Evolutionary conservation across 1,140 invertebrate species (phyloP), one percentile per base, ranked within the genome.

Genomic region (Laodelphax striatellus): DNA sequence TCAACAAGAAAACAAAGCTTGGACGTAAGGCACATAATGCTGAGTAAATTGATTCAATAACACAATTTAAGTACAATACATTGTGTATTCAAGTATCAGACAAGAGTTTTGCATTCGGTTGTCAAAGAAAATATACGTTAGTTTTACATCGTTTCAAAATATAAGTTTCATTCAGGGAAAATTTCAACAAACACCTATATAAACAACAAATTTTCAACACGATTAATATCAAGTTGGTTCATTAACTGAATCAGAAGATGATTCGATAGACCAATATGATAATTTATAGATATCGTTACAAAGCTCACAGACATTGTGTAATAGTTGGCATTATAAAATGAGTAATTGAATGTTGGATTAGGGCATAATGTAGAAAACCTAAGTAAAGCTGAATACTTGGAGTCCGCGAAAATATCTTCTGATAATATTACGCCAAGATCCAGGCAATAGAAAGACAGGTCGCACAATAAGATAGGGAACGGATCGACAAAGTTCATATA

Each of bases 1-100:
- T 54, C 44, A 64, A 64, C 63, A 62, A 62, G 58, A 64, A 64
- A 65, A 66, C 58, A 63, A 64, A 66, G 64, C 60, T 28, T 42
- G 46, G 65, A 66, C 65, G 58, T 66, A 66, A 66, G 65, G 65
- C 65, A 66, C 65, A 66, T 66, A 66, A 66, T 64, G 65, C 65
- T 66, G 63, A 66, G 65, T 66, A 64, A 65, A 64, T 66, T 63
- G 61, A 65, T 38, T 62, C 58, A 62, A 62, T 57, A 66, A 66
- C 62, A 64, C 64, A 66, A 66, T 65, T 61, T 66, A 65, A 57
- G 57, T 65, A 60, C 58, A 60, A 58, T 41, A 60, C 54, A 60
- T 50, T 38, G 34, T 38, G 34, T 38, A 38, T 38, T 38, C 34
- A 13, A 11, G 34, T 38, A 38, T 13, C 34, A 13, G 22, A 55